A percentile compares a stretch with the other conserved stretches of the same genome.
Conservation (phyloP, 2,888 invertebrate genomes). For the Drosophila dives region DNA sequence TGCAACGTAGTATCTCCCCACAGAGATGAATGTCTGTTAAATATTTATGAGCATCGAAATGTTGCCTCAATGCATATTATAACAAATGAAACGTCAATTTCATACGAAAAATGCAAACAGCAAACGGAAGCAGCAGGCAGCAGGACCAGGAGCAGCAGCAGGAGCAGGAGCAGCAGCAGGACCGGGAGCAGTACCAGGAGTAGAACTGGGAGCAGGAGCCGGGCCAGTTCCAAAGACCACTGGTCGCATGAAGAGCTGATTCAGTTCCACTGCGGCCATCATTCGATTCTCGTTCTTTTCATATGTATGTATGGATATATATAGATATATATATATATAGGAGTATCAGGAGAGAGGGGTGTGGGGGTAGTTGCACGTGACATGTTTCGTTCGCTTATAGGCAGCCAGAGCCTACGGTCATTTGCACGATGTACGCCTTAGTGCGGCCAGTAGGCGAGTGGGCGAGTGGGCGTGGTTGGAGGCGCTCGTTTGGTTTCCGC, state of each 20-base stretch:
- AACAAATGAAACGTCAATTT: constrained; percentile 81
- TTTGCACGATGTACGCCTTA: constrained; percentile 16
- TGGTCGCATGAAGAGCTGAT: constrained; percentile 27
- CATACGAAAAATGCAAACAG: constrained; percentile 66
- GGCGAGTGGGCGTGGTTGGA: constrained; percentile 8
- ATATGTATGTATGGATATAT: neutral
- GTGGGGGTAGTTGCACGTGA: constrained; percentile 41
- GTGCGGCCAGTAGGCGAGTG: constrained; percentile 14
- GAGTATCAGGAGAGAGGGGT: neutral
- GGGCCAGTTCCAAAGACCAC: constrained; percentile 1
- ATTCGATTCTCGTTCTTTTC: constrained; percentile 12
- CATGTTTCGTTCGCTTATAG: constrained; percentile 44
- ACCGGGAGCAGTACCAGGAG: constrained; percentile 3
- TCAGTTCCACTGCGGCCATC: constrained; percentile 25
- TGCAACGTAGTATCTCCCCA: constrained; percentile 61
- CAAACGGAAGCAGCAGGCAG: constrained; percentile 21
- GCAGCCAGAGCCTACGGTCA: constrained; percentile 36
- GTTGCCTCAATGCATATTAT: constrained; percentile 78
- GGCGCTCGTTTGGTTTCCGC: constrained; percentile 45
- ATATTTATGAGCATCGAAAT: constrained; percentile 79
- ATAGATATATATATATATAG: neutral
- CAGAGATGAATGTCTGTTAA: constrained; percentile 75
- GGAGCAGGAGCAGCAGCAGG: neutral
- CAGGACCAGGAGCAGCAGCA: neutral
- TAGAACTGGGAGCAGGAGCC: neutral